phyloP scores from a whole-genome alignment of 2,888 invertebrate species.

The Stenurella melanura region DNA sequence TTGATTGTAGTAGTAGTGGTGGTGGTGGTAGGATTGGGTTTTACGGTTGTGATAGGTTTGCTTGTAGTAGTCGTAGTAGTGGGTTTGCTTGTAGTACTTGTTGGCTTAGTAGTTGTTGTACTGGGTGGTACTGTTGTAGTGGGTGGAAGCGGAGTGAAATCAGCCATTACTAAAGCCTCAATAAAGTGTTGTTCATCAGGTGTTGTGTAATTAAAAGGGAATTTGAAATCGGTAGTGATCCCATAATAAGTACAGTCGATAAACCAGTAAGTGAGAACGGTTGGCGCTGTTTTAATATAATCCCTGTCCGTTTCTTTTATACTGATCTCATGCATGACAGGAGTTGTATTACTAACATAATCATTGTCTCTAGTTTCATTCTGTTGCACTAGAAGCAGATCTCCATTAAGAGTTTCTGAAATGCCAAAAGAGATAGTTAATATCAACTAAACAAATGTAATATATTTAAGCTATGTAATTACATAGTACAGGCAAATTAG shows the following conservation, averaged over 20 bases:
- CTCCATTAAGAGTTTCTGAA: conserved; percentile 82
- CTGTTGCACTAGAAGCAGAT: conserved; percentile 79
- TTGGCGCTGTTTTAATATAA: conserved; percentile 77
- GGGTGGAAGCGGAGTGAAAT: conserved; percentile 78
- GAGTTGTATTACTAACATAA: conserved; percentile 80
- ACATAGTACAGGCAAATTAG: too few relatives aligned
- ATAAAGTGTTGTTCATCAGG: conserved; percentile 78
- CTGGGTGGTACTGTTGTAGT: conserved; percentile 69
- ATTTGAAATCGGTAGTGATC: conserved; percentile 77
- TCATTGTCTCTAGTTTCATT: conserved; percentile 75
- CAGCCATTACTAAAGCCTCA: conserved; percentile 83
- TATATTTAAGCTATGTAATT: too few relatives aligned
- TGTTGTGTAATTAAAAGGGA: conserved; percentile 79
- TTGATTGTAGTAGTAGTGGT: conserved; percentile 46
- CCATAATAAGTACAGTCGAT: conserved; percentile 85
- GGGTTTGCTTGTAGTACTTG: conserved; percentile 46
- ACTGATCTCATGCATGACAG: conserved; percentile 77
- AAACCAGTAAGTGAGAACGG: conserved; percentile 84
- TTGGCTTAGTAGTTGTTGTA: conserved; percentile 62
- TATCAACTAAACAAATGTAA: too few relatives aligned
- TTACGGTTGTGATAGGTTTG: conserved; percentile 51
- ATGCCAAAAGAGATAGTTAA: conserved; percentile 52
- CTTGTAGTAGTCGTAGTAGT: conserved; percentile 48
- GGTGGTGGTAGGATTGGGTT: conserved; percentile 48
- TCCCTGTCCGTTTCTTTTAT: conserved; percentile 78